A percentile compares a stretch with the other conserved stretches of the same genome.
phyloP scores from a whole-genome alignment of 2,888 invertebrate species.

The Sinelater perroti region DNA sequence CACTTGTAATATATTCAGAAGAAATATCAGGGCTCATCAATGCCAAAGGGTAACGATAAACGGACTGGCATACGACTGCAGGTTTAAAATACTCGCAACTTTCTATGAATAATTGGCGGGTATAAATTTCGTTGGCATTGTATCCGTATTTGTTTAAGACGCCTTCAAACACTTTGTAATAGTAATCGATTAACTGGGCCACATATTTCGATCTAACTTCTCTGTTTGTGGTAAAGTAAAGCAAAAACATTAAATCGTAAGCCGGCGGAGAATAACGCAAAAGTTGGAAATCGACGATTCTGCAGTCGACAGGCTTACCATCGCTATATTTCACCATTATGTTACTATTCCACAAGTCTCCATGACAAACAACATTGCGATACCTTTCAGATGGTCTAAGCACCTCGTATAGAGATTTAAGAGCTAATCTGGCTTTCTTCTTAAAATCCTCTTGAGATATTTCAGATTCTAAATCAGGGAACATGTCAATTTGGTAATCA shows the following conservation, averaged over 20 bases:
- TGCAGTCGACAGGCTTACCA: conserved; percentile 47
- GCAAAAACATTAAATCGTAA: conserved; percentile 66
- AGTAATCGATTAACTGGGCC: conserved; percentile 51
- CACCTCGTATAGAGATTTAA: conserved; percentile 42
- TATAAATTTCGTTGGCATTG: conserved; percentile 45
- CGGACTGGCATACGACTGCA: conserved; percentile 45
- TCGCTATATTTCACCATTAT: conserved; percentile 39
- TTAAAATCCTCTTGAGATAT: conserved; percentile 7
- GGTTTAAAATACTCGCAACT: conserved; percentile 54
- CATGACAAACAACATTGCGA: conserved; percentile 67
- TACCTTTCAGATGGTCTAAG: conserved; percentile 57
- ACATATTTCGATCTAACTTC: conserved; percentile 48
- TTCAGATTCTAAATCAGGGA: not conserved
- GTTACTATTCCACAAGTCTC: conserved; percentile 73
- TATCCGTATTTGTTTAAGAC: conserved; percentile 45
- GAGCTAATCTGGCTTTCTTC: not conserved
- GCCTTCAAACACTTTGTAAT: conserved; percentile 53
- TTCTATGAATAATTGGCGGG: conserved; percentile 50
- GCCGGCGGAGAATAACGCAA: conserved; percentile 70
- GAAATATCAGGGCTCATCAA: conserved; percentile 23
- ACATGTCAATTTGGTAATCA: conserved; percentile 14
- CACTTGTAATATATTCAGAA: conserved; percentile 37
- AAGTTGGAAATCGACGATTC: conserved; percentile 58
- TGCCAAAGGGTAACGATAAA: conserved; percentile 10
- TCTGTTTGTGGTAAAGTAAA: conserved; percentile 51